Percentiles rank a stretch among this genome's conserved stretches.
Evolutionary conservation across 2,888 invertebrate genomes (phyloP).

Genomic region (Cancer borealis): DNA sequence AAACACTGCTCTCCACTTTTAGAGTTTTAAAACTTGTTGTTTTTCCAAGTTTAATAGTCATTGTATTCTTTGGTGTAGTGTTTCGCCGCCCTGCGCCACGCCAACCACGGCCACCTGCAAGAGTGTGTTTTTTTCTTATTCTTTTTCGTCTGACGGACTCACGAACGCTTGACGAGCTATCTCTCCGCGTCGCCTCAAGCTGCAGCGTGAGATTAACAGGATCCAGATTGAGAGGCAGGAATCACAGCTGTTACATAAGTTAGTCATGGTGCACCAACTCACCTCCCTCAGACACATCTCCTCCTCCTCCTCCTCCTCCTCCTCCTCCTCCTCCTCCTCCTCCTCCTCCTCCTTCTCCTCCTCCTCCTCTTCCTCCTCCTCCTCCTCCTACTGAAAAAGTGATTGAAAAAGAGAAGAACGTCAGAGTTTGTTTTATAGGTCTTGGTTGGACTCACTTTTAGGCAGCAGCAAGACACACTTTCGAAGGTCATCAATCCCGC

Average conservation of each 20-base stretch:
- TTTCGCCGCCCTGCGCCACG: conserved; percentile 5
- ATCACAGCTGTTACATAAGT: not conserved
- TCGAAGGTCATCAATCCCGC: not conserved
- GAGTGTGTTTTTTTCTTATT: not conserved
- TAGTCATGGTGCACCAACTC: not conserved
- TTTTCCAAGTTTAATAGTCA: conserved; percentile 55
- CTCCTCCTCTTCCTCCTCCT: not conserved
- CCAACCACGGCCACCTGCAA: not conserved
- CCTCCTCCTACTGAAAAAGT: not conserved
- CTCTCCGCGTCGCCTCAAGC: not conserved
- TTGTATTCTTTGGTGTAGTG: conserved; percentile 29
- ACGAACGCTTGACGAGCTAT: not conserved
- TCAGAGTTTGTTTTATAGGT: not conserved
- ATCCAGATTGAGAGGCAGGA: not conserved
- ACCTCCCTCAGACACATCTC: not conserved
- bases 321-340: not conserved
- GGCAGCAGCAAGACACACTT: not conserved
- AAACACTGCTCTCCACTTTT: conserved; percentile 58
- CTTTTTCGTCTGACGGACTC: not conserved
- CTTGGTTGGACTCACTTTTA: not conserved
- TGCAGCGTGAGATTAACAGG: conserved; percentile 14
- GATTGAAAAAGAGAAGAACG: not conserved
- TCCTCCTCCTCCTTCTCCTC: not conserved
- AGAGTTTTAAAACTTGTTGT: conserved; percentile 45
- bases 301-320: not conserved